Evolutionary conservation across 2,797 vertebrate genomes (phyloP).

Genomic region (Amblyraja radiata): DNA sequence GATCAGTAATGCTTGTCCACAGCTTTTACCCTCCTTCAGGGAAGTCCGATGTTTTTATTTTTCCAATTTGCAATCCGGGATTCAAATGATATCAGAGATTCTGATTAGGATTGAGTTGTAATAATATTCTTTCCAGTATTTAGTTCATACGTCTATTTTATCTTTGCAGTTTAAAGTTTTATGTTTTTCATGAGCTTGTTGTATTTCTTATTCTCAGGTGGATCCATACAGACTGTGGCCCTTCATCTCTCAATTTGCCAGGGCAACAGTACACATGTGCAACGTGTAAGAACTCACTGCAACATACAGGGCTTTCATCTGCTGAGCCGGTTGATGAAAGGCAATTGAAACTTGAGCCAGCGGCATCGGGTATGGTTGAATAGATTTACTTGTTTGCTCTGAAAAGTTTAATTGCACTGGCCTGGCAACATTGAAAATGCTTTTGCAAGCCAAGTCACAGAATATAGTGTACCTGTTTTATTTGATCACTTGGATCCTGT

Average conservation of each 20-base stretch:
- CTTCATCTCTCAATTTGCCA: constrained; percentile 12
- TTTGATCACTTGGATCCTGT: neutral
- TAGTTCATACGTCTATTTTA: neutral
- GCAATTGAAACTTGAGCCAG: neutral
- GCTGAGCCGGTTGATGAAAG: neutral
- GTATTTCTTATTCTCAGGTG: constrained; percentile 21
- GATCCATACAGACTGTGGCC: constrained; percentile 33
- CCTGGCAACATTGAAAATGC: neutral
- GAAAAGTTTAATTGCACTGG: neutral
- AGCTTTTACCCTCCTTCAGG: neutral
- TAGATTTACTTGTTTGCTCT: neutral
- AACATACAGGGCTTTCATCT: constrained; percentile 14
- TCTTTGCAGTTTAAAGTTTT: neutral
- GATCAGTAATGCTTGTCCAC: neutral
- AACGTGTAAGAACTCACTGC: constrained; percentile 17
- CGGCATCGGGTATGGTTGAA: neutral
- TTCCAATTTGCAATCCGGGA: neutral
- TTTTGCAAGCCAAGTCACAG: neutral
- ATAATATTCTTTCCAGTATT: neutral
- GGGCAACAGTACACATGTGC: constrained; percentile 23
- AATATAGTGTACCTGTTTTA: neutral
- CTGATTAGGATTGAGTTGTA: neutral
- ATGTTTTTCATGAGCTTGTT: neutral
- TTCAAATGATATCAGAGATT: neutral
- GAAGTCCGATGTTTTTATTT: neutral